Evolutionary conservation across 1,140 invertebrate species (phyloP).

Genomic region (Chironomus tepperi): DNA sequence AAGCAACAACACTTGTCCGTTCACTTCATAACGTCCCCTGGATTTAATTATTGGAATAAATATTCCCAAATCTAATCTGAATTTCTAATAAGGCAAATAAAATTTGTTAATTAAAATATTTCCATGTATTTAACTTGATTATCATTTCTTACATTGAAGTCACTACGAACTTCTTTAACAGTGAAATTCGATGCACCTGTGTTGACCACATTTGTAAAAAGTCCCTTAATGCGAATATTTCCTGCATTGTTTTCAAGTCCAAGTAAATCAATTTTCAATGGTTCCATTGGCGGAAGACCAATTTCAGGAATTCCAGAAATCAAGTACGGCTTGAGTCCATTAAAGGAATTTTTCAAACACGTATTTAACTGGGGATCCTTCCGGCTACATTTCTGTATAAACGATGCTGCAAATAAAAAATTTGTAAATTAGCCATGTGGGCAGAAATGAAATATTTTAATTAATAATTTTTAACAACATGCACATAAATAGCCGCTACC

Average conservation of each 20-base stretch:
- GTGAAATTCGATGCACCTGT: slow-evolving; percentile 63
- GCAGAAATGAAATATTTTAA: no score
- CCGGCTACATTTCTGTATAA: slow-evolving; percentile 58
- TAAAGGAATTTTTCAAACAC: slow-evolving; percentile 59
- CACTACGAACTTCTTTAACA: slow-evolving; percentile 41
- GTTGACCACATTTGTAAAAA: slow-evolving; percentile 62
- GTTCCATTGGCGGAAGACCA: slow-evolving; percentile 61
- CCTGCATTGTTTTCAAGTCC: slow-evolving; percentile 67
- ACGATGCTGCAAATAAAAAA: slow-evolving; percentile 53
- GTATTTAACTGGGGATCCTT: slow-evolving; percentile 54
- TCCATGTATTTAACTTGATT: no score
- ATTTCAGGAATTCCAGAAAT: slow-evolving; percentile 57
- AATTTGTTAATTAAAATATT: not conserved
- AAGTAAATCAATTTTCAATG: slow-evolving; percentile 55
- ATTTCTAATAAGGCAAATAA: slow-evolving; percentile 42
- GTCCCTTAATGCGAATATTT: slow-evolving; percentile 56
- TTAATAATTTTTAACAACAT: no score
- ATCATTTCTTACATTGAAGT: slow-evolving; percentile 24
- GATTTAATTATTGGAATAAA: slow-evolving; percentile 60
- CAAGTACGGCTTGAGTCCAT: slow-evolving; percentile 60
- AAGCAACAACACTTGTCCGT: slow-evolving; percentile 63
- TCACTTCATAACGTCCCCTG: slow-evolving; percentile 61
- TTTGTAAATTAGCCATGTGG: no score
- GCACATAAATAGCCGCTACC: no score
- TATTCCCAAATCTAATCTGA: slow-evolving; percentile 58